Percentiles rank a stretch among this genome's conserved stretches.
phyloP scores from a whole-genome alignment of 2,888 invertebrate species.

The Apamea sordens region DNA sequence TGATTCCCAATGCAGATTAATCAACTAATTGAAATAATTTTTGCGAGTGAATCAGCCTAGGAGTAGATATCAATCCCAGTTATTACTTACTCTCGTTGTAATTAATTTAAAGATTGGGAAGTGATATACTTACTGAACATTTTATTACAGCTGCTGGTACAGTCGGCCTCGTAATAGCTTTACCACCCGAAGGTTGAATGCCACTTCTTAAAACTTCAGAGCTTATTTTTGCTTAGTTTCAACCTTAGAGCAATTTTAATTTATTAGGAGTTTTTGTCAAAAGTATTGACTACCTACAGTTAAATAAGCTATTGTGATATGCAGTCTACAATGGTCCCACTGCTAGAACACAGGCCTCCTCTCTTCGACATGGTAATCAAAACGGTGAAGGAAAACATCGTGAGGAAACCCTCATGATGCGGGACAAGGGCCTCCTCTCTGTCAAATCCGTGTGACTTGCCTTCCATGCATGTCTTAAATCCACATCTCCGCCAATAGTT shows the following conservation, averaged over 20 bases:
- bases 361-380: too few species aligned
- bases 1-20: constrained; percentile 15
- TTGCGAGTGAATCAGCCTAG: constrained; percentile 20
- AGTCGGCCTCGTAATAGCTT: neutral
- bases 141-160: neutral
- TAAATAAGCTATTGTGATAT: neutral
- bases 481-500: neutral
- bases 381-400: too few species aligned
- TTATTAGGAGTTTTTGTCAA: neutral
- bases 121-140: neutral
- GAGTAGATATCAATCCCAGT: constrained; percentile 25
- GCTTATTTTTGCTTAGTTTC: neutral
- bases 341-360: neutral
- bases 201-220: neutral
- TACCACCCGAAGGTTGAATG: neutral
- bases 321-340: neutral
- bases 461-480: neutral
- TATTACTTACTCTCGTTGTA: constrained; percentile 18
- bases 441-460: too few species aligned
- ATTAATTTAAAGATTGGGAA: constrained; percentile 32
- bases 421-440: too few species aligned
- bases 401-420: too few species aligned
- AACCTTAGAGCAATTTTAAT: neutral
- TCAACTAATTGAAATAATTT: constrained; percentile 32
- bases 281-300: neutral